Evolutionary conservation across 2,888 invertebrate species (phyloP).

Genomic region (Parascotia fuliginaria): DNA sequence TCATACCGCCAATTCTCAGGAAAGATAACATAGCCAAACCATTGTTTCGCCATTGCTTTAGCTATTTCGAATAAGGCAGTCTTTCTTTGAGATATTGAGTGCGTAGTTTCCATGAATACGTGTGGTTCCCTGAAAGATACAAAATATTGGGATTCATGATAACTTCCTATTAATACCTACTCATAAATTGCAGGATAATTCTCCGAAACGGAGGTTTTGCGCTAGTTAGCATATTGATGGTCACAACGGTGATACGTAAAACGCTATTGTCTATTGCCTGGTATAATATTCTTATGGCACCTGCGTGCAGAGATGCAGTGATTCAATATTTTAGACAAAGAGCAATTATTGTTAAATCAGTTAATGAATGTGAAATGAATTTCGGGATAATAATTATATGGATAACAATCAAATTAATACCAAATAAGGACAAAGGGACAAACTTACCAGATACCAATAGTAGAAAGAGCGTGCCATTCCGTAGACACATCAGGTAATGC

Average conservation of each 20-base stretch:
- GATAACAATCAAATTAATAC: background rate
- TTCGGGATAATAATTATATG: background rate
- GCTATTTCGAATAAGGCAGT: slow-evolving; percentile 80
- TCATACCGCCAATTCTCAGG: slow-evolving; percentile 87
- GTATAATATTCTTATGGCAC: too few relatives aligned
- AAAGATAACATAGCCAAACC: slow-evolving; percentile 88
- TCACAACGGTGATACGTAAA: too few relatives aligned
- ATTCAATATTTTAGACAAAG: too few relatives aligned
- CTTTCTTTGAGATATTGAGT: slow-evolving; percentile 72
- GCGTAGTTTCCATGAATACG: slow-evolving; percentile 63
- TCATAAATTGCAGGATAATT: too few relatives aligned
- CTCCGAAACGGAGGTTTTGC: too few relatives aligned
- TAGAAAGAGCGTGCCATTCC: slow-evolving; percentile 71
- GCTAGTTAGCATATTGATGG: too few relatives aligned
- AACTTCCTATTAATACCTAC: too few relatives aligned
- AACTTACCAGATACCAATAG: slow-evolving; percentile 75
- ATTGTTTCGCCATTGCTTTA: slow-evolving; percentile 89
- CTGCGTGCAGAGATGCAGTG: too few relatives aligned
- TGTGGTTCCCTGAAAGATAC: slow-evolving; percentile 75
- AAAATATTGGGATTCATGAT: too few relatives aligned
- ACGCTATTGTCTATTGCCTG: too few relatives aligned
- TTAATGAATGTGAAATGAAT: too few relatives aligned
- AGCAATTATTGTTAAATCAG: too few relatives aligned
- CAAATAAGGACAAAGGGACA: background rate
- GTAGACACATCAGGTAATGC: slow-evolving; percentile 68